phyloP scores from a whole-genome alignment of 2,888 invertebrate species.

The Doris montereyensis region DNA sequence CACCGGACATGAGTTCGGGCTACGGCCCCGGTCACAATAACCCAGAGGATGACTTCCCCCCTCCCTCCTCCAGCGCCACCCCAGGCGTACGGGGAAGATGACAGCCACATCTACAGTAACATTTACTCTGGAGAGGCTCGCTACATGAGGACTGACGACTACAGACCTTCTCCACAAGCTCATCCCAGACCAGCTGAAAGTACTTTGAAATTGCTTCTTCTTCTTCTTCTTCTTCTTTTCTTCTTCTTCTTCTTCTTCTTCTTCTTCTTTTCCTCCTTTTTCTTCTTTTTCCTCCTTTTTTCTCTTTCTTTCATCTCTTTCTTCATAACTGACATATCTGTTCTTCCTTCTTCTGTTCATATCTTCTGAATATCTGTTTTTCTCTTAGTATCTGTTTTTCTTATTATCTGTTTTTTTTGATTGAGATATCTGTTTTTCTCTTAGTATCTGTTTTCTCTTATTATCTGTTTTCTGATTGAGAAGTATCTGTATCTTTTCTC shows the following conservation, averaged over 20 bases:
- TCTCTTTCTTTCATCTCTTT: not conserved
- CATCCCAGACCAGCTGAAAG: not conserved
- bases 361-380: not conserved
- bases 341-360: not conserved
- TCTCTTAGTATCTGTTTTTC: no score
- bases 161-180: slow-evolving; percentile 26
- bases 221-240: not conserved
- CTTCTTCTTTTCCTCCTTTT: not conserved
- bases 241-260: not conserved
- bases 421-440: no score
- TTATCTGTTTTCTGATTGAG: no score
- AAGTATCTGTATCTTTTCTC: no score
- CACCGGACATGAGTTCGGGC: no score
- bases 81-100: slow-evolving; percentile 42
- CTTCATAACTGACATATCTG: not conserved
- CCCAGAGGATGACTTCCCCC: slow-evolving; percentile 59
- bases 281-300: not conserved
- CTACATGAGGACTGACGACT: slow-evolving; percentile 41
- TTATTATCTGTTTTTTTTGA: no score
- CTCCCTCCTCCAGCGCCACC: slow-evolving; percentile 56
- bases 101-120: slow-evolving; percentile 34
- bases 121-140: slow-evolving; percentile 39
- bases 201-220: no score
- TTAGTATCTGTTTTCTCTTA: no score
- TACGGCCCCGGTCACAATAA: slow-evolving; percentile 53